Base-by-base conservation (phyloP, 2,113 vertebrate genomes). In the Pardalotus punctatus region DNA sequence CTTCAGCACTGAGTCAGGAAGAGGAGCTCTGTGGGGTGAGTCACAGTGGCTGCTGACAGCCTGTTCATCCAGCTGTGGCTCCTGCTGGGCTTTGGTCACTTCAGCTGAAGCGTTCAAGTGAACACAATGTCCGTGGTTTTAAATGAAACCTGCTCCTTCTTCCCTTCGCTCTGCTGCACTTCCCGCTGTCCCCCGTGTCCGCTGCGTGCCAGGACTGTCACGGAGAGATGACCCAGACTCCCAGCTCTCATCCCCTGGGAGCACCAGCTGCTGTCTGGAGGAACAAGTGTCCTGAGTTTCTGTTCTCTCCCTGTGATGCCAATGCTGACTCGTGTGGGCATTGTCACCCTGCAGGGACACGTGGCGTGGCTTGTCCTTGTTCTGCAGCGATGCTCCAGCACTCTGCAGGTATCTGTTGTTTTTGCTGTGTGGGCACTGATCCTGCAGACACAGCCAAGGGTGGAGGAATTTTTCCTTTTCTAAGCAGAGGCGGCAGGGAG, bases 361-460 rank as follows among this genome's bases (percentile, higher is more conserved):
- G 36, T 48, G 28, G 45, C 16, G 6, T 1, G 1, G 45, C 56
- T 48, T 35, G 19, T 70, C 51, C 84, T 81, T 4, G 35, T 11
- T 60, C 40, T 29, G 64, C 67, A 83, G 60, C 0, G 1, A 27
- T 15, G 77, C 36, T 86, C 72, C n/a, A 4, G 70, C 29, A 5
- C 69, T 54, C 72, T 53, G 58, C 36, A 40, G 72, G 72, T 81
- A 8, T 31, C 72, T 33, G 24, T 18, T 60, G 54, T 62, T 51
- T 6, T 57, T 56, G 14, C 36, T 24, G n/a, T n/a, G n/a, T 0
- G 2, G 76, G 50, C 1, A 2, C n/a, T 4, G 4, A 65, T 53
- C 57, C 56, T 38, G 22, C 80, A 64, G 57, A 11, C n/a, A 1
- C 13, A 54, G 77, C 54, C 45, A 40, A 45, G 15, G 33, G 8